These are phyloP conservation scores for Cylindroiulus punctatus DNA, from an alignment of 2,888 invertebrate genomes.

Conservation along the genomic window DNA sequence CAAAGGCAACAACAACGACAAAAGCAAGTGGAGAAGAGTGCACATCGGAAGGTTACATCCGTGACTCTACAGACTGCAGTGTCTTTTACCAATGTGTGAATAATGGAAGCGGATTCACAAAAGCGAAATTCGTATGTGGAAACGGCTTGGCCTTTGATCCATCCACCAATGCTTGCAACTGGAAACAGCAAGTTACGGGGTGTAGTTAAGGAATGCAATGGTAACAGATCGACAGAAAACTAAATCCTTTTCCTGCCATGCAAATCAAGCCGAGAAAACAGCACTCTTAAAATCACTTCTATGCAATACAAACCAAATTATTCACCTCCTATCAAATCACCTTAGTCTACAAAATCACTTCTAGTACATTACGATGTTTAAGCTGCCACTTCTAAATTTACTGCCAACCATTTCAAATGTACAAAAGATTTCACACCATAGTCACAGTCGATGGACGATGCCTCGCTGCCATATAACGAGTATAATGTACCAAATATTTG, in stretches of 20 bases:
- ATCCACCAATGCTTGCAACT: neutral
- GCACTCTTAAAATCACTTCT: too few species aligned
- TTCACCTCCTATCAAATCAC: too few species aligned
- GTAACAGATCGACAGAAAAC: neutral
- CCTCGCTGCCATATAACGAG: too few species aligned
- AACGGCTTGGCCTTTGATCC: neutral
- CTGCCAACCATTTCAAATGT: too few species aligned
- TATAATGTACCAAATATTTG: too few species aligned
- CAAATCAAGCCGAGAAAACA: neutral
- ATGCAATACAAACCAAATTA: too few species aligned
- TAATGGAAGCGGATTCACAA: neutral
- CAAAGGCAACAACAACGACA: neutral
- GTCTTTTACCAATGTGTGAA: neutral
- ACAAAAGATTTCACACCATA: too few species aligned
- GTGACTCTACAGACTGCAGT: conserved; percentile 15
- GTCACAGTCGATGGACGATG: too few species aligned
- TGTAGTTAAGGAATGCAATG: neutral
- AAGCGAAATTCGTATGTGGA: neutral
- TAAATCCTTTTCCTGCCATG: neutral
- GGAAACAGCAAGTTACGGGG: neutral
- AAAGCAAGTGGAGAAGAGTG: neutral
- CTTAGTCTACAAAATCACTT: too few species aligned
- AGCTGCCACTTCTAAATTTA: too few species aligned
- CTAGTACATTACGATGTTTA: too few species aligned
- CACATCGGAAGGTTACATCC: neutral